These are phyloP conservation scores for Endomychus coccineus DNA, from an alignment of 2,888 invertebrate genomes.

Conservation along the genomic window DNA sequence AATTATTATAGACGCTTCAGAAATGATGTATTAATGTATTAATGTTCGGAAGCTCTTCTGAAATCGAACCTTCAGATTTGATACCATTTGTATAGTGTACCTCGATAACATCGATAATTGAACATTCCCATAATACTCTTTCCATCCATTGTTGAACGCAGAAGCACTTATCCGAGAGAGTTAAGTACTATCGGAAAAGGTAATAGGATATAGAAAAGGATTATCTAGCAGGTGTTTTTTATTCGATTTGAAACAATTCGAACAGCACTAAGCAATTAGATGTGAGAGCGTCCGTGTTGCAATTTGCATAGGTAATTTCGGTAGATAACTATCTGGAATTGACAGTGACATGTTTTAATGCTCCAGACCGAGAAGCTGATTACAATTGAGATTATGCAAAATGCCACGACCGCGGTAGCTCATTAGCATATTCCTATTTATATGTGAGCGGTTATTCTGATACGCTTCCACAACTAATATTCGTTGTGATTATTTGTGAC, in stretches of 20 bases:
- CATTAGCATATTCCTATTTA: conserved; percentile 12
- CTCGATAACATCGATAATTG: no score
- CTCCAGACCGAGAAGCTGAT: conserved; percentile 11
- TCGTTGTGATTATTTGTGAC: neutral
- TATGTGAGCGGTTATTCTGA: conserved; percentile 3
- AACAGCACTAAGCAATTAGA: conserved; percentile 15
- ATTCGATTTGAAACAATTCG: conserved; percentile 6
- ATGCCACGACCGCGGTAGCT: conserved; percentile 9
- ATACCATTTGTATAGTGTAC: no score
- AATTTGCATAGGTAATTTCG: conserved; percentile 17
- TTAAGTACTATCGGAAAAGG: no score
- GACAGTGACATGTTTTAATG: conserved; percentile 16
- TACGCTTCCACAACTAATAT: neutral
- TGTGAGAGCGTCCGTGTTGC: conserved; percentile 8
- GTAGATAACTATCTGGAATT: conserved; percentile 13
- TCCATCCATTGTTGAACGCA: no score
- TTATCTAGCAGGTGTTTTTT: no score
- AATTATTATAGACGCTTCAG: no score
- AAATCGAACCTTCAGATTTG: no score
- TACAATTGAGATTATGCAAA: conserved; percentile 16
- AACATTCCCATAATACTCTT: no score
- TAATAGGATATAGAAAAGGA: no score
- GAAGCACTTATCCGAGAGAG: no score
- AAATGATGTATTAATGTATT: no score
- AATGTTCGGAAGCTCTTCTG: no score